These are phyloP conservation scores for Hypselothyrea guttata DNA, from an alignment of 2,888 invertebrate species.

Conservation along the genomic window DNA sequence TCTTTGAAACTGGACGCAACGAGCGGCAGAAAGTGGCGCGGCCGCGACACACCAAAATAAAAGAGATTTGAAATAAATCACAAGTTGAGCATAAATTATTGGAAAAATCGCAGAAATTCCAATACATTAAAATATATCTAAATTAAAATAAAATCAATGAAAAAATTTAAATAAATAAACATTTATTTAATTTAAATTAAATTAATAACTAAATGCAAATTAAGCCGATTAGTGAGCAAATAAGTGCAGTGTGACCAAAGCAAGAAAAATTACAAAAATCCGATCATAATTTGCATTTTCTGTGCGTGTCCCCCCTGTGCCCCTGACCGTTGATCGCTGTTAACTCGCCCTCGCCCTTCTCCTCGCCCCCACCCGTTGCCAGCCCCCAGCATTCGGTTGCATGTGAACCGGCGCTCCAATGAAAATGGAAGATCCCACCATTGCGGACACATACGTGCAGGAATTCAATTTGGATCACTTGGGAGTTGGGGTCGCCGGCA, in stretches of 20 bases:
- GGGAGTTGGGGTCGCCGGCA: constrained; percentile 84
- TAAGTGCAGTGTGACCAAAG: constrained; percentile 11
- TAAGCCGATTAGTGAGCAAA: too few relatives aligned
- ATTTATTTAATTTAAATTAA: constrained; percentile 3
- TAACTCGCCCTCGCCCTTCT: constrained; percentile 77
- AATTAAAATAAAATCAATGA: neutral
- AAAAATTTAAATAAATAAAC: neutral
- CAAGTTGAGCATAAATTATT: constrained; percentile 1
- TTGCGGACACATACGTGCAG: constrained; percentile 94
- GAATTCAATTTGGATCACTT: constrained; percentile 95
- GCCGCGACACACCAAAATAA: constrained; percentile 45
- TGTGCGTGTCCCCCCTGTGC: neutral
- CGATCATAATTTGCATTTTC: constrained; percentile 31
- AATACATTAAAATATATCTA: constrained; percentile 8
- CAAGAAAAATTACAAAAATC: constrained; percentile 79
- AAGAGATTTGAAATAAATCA: constrained; percentile 23
- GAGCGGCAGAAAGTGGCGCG: constrained; percentile 58
- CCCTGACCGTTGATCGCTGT: constrained; percentile 83
- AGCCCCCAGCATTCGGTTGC: constrained; percentile 44
- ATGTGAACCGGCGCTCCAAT: constrained; percentile 75
- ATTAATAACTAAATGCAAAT: neutral
- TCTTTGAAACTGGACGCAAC: constrained; percentile 80
- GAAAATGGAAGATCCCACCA: constrained; percentile 87
- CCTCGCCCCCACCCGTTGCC: constrained; percentile 81
- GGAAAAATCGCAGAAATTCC: constrained; percentile 9